phyloP scores from a whole-genome alignment of 2,113 vertebrate species.

The Dromiciops gliroides region DNA sequence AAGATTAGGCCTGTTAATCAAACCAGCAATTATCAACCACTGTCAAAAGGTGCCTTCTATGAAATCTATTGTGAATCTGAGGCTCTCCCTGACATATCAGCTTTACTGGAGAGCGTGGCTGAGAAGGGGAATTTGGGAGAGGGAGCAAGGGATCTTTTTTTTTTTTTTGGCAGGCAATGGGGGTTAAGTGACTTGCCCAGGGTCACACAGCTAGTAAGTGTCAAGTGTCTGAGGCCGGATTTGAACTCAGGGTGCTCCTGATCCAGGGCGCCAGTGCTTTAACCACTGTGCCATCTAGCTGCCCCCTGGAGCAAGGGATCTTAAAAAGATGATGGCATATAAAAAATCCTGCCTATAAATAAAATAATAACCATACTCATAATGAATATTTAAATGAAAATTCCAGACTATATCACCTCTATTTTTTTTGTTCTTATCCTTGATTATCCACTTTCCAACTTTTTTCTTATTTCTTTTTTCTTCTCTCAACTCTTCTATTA shows the following conservation, averaged over 20 bases:
- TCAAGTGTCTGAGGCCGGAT: no score
- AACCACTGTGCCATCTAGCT: no score
- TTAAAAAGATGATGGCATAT: background rate
- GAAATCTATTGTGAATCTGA: background rate
- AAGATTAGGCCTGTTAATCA: conserved; percentile 33
- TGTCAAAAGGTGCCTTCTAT: background rate
- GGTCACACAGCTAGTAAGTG: no score
- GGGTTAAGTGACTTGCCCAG: no score
- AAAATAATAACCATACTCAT: background rate
- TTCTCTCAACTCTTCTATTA: background rate
- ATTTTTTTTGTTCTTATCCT: background rate
- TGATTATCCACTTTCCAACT: background rate
- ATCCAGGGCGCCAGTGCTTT: no score
- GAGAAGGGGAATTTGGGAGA: background rate
- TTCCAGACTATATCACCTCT: background rate
- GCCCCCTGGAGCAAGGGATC: background rate
- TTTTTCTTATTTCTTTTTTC: background rate
- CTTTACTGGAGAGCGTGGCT: background rate
- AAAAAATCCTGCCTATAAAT: background rate
- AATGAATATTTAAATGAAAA: background rate
- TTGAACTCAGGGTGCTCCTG: no score
- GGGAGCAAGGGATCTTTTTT: background rate
- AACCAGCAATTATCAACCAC: background rate
- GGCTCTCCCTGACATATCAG: background rate
- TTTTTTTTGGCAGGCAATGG: no score